phyloP scores from a whole-genome alignment of 2,113 vertebrate genomes.

The Misgurnus anguillicaudatus region DNA sequence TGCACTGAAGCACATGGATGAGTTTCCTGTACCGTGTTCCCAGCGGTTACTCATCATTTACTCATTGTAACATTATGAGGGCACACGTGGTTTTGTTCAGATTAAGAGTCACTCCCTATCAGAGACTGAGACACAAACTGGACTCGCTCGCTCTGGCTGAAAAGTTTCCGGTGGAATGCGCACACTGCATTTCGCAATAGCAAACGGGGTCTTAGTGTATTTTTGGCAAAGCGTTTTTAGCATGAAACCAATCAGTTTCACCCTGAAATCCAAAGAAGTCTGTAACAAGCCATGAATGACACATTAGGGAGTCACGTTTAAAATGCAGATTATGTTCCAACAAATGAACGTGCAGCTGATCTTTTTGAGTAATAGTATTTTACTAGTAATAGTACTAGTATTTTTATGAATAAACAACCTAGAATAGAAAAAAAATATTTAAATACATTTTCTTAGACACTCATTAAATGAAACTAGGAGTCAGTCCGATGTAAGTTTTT shows the following conservation, averaged over 20 bases:
- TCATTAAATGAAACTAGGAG: neutral
- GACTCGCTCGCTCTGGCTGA: slow-evolving; percentile 1
- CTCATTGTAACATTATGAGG: slow-evolving; percentile 63
- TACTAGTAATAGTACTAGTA: too few species aligned
- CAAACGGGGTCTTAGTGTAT: slow-evolving; percentile 53
- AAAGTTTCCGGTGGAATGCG: neutral
- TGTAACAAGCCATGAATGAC: slow-evolving; percentile 65
- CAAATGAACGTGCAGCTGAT: neutral
- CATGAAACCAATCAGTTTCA: slow-evolving; percentile 65
- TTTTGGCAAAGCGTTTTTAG: slow-evolving; percentile 51
- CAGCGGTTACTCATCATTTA: slow-evolving; percentile 64
- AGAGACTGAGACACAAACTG: slow-evolving; percentile 10
- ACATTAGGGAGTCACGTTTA: slow-evolving; percentile 65
- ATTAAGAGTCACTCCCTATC: slow-evolving; percentile 63
- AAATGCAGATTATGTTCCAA: slow-evolving; percentile 63
- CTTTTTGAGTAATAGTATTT: too few species aligned
- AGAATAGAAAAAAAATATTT: slow-evolving; percentile 25
- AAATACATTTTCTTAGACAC: too few species aligned
- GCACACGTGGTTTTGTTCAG: slow-evolving; percentile 52
- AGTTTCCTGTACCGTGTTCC: slow-evolving; percentile 54
- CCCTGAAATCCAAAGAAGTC: slow-evolving; percentile 56
- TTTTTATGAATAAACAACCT: neutral
- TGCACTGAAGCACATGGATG: slow-evolving; percentile 60
- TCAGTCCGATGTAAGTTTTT: neutral
- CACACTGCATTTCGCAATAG: neutral